Percentiles rank a stretch among this genome's conserved stretches.
Conservation (phyloP, 2,888 invertebrate genomes). For the Athalia rosae region DNA sequence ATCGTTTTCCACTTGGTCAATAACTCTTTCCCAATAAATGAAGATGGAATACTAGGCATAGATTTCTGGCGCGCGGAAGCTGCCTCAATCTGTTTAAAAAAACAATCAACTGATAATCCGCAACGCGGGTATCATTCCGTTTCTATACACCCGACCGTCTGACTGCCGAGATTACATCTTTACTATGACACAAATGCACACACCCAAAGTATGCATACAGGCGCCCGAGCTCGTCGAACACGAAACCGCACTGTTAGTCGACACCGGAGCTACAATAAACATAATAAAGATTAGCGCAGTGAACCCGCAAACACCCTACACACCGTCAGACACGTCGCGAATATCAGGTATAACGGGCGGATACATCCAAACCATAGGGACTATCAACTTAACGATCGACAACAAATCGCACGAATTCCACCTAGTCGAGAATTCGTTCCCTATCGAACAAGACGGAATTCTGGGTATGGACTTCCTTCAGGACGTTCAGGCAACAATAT, state of each 20-base stretch:
- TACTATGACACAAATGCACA: not conserved
- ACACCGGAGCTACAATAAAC: not conserved
- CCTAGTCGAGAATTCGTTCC: not conserved
- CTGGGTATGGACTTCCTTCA: not conserved
- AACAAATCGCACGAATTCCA: not conserved
- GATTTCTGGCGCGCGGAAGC: too few species aligned
- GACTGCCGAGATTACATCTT: too few species aligned
- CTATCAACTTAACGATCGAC: not conserved
- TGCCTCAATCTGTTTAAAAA: too few species aligned
- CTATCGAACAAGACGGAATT: constrained; percentile 7
- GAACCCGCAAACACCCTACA: not conserved
- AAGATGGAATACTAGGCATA: too few species aligned
- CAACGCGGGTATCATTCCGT: too few species aligned
- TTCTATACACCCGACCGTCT: too few species aligned
- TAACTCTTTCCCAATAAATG: too few species aligned
- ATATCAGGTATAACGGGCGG: not conserved
- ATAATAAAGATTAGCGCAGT: not conserved
- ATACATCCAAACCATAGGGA: not conserved
- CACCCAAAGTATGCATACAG: not conserved
- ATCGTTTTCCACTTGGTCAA: too few species aligned
- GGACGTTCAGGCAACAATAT: constrained; percentile 4
- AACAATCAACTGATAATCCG: too few species aligned
- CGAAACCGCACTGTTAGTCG: not conserved
- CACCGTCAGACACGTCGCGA: not conserved
- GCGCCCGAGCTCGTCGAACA: not conserved